These are phyloP conservation scores for Diceros bicornis DNA, from an alignment of 2,797 vertebrate genomes.

Conservation along the genomic window DNA sequence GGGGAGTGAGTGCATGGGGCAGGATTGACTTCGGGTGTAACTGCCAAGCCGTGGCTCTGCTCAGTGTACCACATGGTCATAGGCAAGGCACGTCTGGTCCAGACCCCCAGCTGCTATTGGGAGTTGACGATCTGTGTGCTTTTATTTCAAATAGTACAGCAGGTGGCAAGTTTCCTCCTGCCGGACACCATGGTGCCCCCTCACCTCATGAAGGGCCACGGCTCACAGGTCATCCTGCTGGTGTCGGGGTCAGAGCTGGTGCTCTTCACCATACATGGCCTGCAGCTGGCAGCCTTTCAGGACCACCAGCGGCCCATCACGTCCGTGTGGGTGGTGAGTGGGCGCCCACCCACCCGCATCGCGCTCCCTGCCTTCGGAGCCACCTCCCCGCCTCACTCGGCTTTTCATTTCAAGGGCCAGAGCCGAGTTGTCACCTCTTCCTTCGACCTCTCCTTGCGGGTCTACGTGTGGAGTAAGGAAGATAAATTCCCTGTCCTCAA, in stretches of 20 bases:
- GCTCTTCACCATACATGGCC: conserved; percentile 90
- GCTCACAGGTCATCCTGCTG: conserved; percentile 88
- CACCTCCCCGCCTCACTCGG: not conserved
- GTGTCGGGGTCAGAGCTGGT: conserved; percentile 81
- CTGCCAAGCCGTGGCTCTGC: not conserved
- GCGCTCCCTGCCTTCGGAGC: not conserved
- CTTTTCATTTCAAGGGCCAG: conserved; percentile 82
- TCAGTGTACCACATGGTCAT: not conserved
- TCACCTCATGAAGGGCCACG: conserved; percentile 88
- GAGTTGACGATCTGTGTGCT: not conserved
- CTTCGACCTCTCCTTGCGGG: conserved; percentile 90
- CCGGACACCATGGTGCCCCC: conserved; percentile 61
- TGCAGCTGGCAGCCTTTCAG: conserved; percentile 89
- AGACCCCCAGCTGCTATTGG: not conserved
- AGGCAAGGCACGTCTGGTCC: not conserved
- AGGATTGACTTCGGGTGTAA: not conserved
- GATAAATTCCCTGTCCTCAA: conserved; percentile 86
- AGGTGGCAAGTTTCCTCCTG: conserved; percentile 89
- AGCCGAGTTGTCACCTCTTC: conserved; percentile 92
- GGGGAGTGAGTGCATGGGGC: not conserved
- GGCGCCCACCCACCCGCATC: not conserved
- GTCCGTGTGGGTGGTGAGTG: conserved; percentile 92
- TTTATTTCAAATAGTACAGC: conserved; percentile 81
- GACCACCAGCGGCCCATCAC: conserved; percentile 91
- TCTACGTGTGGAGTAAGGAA: conserved; percentile 89